These are phyloP conservation scores for Dryocosmus kuriphilus DNA, from an alignment of 2,888 invertebrate genomes.

Conservation along the genomic window DNA sequence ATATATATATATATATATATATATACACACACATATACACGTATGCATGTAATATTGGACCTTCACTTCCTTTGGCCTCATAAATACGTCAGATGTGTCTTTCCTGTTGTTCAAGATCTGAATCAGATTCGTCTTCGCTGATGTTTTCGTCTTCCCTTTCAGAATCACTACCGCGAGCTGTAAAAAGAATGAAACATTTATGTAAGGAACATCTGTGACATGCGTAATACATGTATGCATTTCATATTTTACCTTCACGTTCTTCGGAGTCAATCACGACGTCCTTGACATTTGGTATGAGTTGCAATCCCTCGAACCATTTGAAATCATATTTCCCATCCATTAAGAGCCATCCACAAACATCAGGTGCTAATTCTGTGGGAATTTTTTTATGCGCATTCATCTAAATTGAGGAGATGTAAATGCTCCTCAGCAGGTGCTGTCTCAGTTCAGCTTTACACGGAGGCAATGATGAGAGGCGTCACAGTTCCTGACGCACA, in stretches of 20 bases:
- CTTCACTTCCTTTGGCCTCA: too few relatives aligned
- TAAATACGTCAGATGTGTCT: too few relatives aligned
- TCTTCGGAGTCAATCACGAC: slow-evolving; percentile 10
- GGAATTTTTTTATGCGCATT: slow-evolving; percentile 54
- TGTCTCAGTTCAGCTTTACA: slow-evolving; percentile 57
- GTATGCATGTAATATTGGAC: too few relatives aligned
- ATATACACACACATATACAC: too few relatives aligned
- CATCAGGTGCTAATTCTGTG: slow-evolving; percentile 50
- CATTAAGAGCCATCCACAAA: slow-evolving; percentile 55
- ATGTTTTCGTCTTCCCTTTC: background rate
- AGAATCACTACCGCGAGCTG: background rate
- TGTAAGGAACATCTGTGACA: background rate
- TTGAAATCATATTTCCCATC: slow-evolving; percentile 56
- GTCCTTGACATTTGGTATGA: slow-evolving; percentile 53
- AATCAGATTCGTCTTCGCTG: too few relatives aligned
- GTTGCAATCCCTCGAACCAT: slow-evolving; percentile 61
- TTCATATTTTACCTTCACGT: too few relatives aligned
- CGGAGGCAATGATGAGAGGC: slow-evolving; percentile 56
- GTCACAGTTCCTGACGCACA: too few relatives aligned
- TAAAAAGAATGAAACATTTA: background rate
- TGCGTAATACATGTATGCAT: too few relatives aligned
- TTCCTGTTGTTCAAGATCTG: too few relatives aligned
- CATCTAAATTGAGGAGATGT: slow-evolving; percentile 41
- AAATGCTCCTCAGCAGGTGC: too few relatives aligned
- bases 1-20: too few relatives aligned